Evolutionary conservation across 2,888 invertebrate species (phyloP), one percentile per base, ranked within the genome.

Genomic region (Callinectes sapidus): DNA sequence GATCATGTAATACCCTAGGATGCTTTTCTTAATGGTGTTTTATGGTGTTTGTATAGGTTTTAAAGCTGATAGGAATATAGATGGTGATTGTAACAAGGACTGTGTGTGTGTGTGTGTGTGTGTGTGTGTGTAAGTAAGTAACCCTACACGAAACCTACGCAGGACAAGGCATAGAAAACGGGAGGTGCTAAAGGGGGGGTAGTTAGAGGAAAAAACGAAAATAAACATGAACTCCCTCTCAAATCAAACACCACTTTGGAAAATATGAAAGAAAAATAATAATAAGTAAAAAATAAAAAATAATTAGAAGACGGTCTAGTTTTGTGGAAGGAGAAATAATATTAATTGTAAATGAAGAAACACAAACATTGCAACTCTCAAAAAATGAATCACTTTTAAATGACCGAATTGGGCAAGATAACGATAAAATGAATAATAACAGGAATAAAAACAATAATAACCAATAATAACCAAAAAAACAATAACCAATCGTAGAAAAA

Each of bases 61-160:
- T 28, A 39, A 0, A 23, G 18, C 18, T 61, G 61, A 61, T 61
- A 61, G 23, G 1, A 71, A 28, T 28, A 71, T 23, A 18, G 23
- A 61, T 0, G 2, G 28, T 6, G 28, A 28, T 71, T 28, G 28
- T 71, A 28, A 28, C 13, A 71, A n/a, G 71, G 71, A 71, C 71
- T 71, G 71, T 71, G 71, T 71, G 71, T 71, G 71, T 66, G 18
- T 18, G 66, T 71, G 71, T 71, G 71, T 71, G 28, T 71, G 71
- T 71, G 71, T 71, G 71, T 71, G 71, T 71, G 28, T 61, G 61
- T 61, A 23, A 23, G 61, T 61, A 23, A 23, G 61, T 61, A 23
- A 61, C 61, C 61, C 23, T 48, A 48, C 48, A 48, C 48, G 48
- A 48, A 48, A 48, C 48, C 48, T 48, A 48, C 48, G 48, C 48